phyloP scores from a whole-genome alignment of 2,113 vertebrate genomes.

The Scopus umbretta region DNA sequence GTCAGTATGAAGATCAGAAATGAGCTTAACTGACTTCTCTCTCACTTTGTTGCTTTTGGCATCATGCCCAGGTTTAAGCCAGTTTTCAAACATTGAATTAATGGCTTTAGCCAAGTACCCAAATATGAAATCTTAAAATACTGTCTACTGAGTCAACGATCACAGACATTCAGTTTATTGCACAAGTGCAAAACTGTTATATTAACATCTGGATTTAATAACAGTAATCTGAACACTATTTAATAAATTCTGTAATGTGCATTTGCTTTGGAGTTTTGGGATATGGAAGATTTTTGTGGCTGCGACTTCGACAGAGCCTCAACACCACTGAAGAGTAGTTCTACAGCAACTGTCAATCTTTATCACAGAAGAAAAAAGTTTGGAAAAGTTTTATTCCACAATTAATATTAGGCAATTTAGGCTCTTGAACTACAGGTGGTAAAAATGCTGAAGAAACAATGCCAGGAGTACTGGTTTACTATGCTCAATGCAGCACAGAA shows the following conservation, averaged over 20 bases:
- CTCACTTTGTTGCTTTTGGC: constrained; percentile 5
- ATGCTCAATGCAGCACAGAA: not conserved
- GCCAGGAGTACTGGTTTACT: not conserved
- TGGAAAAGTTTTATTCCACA: not conserved
- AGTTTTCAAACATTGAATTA: constrained; percentile 42
- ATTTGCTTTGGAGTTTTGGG: constrained; percentile 26
- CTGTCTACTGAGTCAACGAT: constrained; percentile 4
- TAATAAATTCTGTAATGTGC: constrained; percentile 12
- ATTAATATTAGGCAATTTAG: not conserved
- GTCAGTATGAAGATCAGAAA: not conserved
- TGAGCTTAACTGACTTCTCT: not conserved
- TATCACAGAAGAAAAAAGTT: not conserved
- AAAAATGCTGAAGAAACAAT: not conserved
- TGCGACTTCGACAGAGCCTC: not conserved
- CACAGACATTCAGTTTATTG: not conserved
- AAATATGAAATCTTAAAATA: constrained; percentile 35
- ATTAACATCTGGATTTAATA: constrained; percentile 55
- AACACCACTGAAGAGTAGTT: not conserved
- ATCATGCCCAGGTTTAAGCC: not conserved
- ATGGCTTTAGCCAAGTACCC: not conserved
- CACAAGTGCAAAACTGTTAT: constrained; percentile 12
- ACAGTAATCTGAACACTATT: constrained; percentile 22
- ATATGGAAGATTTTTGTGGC: constrained; percentile 32
- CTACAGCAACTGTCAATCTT: not conserved
- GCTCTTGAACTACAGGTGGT: not conserved